Evolutionary conservation across 2,113 vertebrate species (phyloP).

Genomic region (Ameiurus melas): DNA sequence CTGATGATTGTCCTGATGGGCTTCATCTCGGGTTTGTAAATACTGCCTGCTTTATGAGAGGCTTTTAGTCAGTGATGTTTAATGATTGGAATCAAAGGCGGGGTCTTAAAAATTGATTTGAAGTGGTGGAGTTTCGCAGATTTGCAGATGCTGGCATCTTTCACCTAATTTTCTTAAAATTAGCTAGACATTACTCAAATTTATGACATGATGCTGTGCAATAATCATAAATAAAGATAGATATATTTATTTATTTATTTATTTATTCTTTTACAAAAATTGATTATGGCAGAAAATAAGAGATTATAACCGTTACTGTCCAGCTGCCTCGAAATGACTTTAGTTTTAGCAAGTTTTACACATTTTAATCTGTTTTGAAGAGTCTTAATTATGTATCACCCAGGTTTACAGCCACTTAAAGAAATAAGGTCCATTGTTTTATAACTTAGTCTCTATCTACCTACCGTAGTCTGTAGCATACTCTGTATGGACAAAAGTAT

Average conservation of each 20-base stretch:
- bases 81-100: constrained; percentile 13
- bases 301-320: neutral
- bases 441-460: neutral
- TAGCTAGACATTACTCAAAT: neutral
- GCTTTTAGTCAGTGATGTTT: constrained; percentile 28
- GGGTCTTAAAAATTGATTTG: constrained; percentile 47
- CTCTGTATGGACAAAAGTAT: neutral
- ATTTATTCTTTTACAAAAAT: neutral
- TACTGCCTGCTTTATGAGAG: constrained; percentile 27
- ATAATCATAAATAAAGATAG: neutral
- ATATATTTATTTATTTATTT: no score
- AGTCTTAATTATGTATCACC: neutral
- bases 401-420: neutral
- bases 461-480: neutral
- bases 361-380: neutral
- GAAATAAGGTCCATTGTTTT: neutral
- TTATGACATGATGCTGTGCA: neutral
- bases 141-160: constrained; percentile 25
- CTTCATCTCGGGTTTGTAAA: constrained; percentile 18
- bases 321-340: neutral
- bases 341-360: neutral
- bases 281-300: neutral
- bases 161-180: constrained; percentile 26
- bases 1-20: constrained; percentile 1
- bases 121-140: constrained; percentile 22